A percentile compares a stretch with the other conserved stretches of the same genome.
These are phyloP conservation scores for Apteryx owenii DNA, from an alignment of 2,113 vertebrate genomes.

Conservation along the genomic window DNA sequence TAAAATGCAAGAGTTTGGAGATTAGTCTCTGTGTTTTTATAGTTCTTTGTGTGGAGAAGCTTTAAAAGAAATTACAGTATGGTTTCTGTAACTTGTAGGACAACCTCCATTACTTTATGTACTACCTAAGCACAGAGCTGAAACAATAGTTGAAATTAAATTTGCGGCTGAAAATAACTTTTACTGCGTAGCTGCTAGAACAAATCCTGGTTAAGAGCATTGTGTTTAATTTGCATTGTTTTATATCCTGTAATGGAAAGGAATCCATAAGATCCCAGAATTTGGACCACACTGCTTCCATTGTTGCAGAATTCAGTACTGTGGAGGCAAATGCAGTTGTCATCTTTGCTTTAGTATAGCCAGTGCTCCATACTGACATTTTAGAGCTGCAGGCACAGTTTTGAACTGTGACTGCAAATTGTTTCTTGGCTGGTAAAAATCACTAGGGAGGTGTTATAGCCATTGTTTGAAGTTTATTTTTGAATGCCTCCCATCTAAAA, in stretches of 20 bases:
- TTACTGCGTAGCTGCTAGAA: background rate
- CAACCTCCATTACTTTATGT: background rate
- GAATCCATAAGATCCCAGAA: constrained; percentile 29
- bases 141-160: background rate
- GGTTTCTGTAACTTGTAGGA: background rate
- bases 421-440: constrained; percentile 48
- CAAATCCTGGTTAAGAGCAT: background rate
- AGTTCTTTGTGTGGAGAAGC: background rate
- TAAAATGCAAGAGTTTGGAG: background rate
- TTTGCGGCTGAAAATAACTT: constrained; percentile 33
- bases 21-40: background rate
- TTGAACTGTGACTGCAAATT: constrained; percentile 45
- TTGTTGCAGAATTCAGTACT: constrained; percentile 45
- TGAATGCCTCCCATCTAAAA: constrained; percentile 27
- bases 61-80: background rate
- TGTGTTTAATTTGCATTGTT: constrained; percentile 47
- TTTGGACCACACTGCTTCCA: constrained; percentile 29
- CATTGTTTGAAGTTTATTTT: constrained; percentile 48
- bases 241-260: constrained; percentile 21
- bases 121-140: background rate
- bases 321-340: constrained; percentile 47
- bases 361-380: constrained; percentile 26
- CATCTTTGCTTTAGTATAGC: constrained; percentile 27
- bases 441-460: constrained; percentile 25
- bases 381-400: constrained; percentile 34